phyloP scores from a whole-genome alignment of 2,888 invertebrate genomes.

The Acleris holmiana region DNA sequence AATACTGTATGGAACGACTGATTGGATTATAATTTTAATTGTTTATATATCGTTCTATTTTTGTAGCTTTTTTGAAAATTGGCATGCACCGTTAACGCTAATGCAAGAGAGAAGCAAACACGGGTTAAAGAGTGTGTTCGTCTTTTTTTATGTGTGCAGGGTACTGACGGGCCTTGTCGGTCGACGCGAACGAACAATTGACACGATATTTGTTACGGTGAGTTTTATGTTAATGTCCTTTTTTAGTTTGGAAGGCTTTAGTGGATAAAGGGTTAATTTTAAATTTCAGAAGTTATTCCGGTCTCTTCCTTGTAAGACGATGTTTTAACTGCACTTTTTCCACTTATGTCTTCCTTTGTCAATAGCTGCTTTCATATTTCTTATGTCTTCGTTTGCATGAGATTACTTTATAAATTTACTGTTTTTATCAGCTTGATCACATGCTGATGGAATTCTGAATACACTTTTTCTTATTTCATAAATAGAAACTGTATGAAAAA shows the following conservation, averaged over 20 bases:
- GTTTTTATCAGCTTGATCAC: background rate
- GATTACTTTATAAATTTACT: background rate
- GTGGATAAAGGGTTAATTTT: too few species aligned
- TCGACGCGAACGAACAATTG: slow-evolving; percentile 48
- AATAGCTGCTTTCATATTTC: background rate
- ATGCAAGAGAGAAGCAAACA: slow-evolving; percentile 57
- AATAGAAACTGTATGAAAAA: background rate
- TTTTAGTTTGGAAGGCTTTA: background rate
- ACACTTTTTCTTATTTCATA: background rate
- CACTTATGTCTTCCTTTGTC: slow-evolving; percentile 2
- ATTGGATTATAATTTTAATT: slow-evolving; percentile 48
- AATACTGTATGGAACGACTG: slow-evolving; percentile 44
- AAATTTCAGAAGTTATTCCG: too few species aligned
- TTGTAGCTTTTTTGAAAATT: slow-evolving; percentile 76
- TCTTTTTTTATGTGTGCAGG: slow-evolving; percentile 84
- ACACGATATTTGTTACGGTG: slow-evolving; percentile 51
- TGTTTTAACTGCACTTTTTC: too few species aligned
- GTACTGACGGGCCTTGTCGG: slow-evolving; percentile 59
- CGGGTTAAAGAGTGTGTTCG: slow-evolving; percentile 81
- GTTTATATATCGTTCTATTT: slow-evolving; percentile 60
- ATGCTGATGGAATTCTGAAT: too few species aligned
- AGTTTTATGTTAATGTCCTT: slow-evolving; percentile 44
- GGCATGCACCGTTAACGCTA: slow-evolving; percentile 77
- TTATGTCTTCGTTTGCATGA: background rate
- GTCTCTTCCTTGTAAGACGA: too few species aligned